Base-by-base conservation (phyloP, 1,140 invertebrate species). In the Batillaria attramentaria region DNA sequence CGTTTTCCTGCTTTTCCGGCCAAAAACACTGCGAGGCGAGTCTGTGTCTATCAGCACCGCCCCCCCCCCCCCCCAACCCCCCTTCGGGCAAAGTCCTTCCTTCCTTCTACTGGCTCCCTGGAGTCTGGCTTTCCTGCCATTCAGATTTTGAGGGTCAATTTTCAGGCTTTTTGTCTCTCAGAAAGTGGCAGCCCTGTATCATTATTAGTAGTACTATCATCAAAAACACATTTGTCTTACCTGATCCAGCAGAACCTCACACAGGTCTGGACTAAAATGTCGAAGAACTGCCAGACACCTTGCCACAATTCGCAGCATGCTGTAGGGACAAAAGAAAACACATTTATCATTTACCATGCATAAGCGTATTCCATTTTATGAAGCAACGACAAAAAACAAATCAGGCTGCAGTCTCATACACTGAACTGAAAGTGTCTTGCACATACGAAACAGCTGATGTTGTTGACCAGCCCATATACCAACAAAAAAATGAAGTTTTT, bases 191-290 rank as follows among this genome's bases (percentile, higher is more conserved):
- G n/a, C n/a, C n/a, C n/a, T n/a, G n/a, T n/a, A n/a, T n/a, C n/a
- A n/a, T n/a, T n/a, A n/a, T n/a, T n/a, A n/a, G n/a, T n/a, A n/a
- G n/a, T n/a, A n/a, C n/a, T n/a, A n/a, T n/a, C n/a, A n/a, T n/a
- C n/a, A n/a, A n/a, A n/a, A 13, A 50, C 46, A 66, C 16, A 66
- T 1, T 31, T 2, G 13, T 60, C 77, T 79, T 83, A 91, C 90
- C 86, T 89, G 85, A 54, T 90, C 90, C 54, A 87, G 77, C 35
- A 91, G 50, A 57, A 88, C 85, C 77, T 90, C 86, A 69, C 84
- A 87, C 37, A 91, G 76, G 54, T 87, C 84, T n/a, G 90, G 90
- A 35, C 88, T 87, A 72, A 90, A 90, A 20, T 87, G 83, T 42
- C 84, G 77, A 18, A 90, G 50, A 33, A 84, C 79, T 18, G 86